Evolutionary conservation across 2,888 invertebrate species (phyloP).

Genomic region (Iphiclides podalirius): DNA sequence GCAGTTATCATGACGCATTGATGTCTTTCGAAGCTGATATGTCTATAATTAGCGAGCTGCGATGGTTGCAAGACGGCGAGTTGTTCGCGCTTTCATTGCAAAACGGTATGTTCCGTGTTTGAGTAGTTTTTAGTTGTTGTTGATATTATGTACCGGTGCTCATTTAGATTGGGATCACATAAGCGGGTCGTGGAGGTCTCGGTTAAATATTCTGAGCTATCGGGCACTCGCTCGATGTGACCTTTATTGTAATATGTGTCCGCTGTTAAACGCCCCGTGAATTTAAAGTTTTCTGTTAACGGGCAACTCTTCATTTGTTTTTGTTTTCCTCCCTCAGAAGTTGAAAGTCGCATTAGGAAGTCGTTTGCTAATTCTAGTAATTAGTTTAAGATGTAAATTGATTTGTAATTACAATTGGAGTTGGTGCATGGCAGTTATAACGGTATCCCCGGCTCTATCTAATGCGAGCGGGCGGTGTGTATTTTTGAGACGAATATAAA

Average conservation of each 20-base stretch:
- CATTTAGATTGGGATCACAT: conserved; percentile 10
- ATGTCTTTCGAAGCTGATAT: conserved; percentile 73
- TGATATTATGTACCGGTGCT: conserved; percentile 11
- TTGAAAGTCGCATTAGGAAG: neutral
- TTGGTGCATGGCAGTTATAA: conserved; percentile 1
- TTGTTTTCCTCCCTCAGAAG: neutral
- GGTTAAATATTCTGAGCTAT: neutral
- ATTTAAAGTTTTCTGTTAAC: neutral
- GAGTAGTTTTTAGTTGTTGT: conserved; percentile 9
- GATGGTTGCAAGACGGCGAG: conserved; percentile 76
- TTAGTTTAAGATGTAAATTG: neutral
- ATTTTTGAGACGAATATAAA: conserved; percentile 1
- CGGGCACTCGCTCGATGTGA: neutral
- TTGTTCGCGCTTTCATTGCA: conserved; percentile 72
- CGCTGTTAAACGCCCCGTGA: neutral
- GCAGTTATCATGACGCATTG: conserved; percentile 64
- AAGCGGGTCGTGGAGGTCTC: conserved; percentile 6
- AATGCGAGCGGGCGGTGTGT: neutral
- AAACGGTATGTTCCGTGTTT: conserved; percentile 59
- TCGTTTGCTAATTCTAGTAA: conserved; percentile 3
- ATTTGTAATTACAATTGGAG: neutral
- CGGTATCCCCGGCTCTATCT: neutral
- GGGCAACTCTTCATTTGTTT: neutral
- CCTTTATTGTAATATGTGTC: conserved; percentile 5
- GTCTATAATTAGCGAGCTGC: conserved; percentile 74